phyloP scores from a whole-genome alignment of 2,888 invertebrate species.

The Anorthoa munda region DNA sequence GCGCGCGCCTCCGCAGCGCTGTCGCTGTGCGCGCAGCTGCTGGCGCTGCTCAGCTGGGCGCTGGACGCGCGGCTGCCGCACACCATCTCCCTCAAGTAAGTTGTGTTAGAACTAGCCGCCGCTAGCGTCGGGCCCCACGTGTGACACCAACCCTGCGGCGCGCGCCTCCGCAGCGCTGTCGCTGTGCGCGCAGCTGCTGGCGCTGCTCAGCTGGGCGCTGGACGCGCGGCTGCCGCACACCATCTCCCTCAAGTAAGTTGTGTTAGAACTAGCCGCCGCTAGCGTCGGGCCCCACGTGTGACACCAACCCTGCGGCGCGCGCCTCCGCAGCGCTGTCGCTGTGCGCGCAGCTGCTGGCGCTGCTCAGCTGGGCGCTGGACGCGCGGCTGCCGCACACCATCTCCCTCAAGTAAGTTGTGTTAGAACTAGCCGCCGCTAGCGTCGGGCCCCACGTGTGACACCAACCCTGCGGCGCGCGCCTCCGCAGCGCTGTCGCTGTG shows the following conservation, averaged over 20 bases:
- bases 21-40: slow-evolving; percentile 96
- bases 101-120: slow-evolving; percentile 69
- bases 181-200: slow-evolving; percentile 96
- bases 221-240: slow-evolving; percentile 94
- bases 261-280: slow-evolving; percentile 68
- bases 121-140: slow-evolving; percentile 17
- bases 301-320: slow-evolving; percentile 91
- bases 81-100: slow-evolving; percentile 76
- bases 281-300: slow-evolving; percentile 18
- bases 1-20: slow-evolving; percentile 93
- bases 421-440: slow-evolving; percentile 67
- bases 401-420: slow-evolving; percentile 73
- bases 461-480: slow-evolving; percentile 92
- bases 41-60: slow-evolving; percentile 95
- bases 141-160: slow-evolving; percentile 88
- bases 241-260: slow-evolving; percentile 75
- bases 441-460: slow-evolving; percentile 21
- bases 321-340: slow-evolving; percentile 93
- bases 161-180: slow-evolving; percentile 93
- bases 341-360: slow-evolving; percentile 95
- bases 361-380: slow-evolving; percentile 96
- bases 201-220: slow-evolving; percentile 95
- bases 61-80: slow-evolving; percentile 95
- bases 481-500: slow-evolving; percentile 94
- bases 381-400: slow-evolving; percentile 93